Base-by-base conservation (phyloP, 2,113 vertebrate species). In the Gasterosteus aculeatus region DNA sequence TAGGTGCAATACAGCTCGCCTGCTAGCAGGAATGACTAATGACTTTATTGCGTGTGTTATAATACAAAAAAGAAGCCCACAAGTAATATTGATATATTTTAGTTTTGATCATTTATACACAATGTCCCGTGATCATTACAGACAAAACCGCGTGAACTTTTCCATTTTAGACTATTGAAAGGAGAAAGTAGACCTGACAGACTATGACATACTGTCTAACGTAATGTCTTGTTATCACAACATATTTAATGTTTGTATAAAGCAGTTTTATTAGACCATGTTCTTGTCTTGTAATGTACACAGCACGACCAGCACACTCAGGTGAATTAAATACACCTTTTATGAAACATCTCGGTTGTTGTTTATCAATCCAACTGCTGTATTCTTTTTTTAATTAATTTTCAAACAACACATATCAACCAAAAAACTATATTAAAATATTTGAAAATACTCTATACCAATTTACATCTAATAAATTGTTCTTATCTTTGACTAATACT, bases 21-120 rank as follows among this genome's bases (percentile, higher is more conserved):
- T 79, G 58, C 70, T 87, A 47, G 42, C 79, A 44, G 59, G 44
- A 53, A 47, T 59, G 63, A 73, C 58, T 72, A 16, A 63, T 85
- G 84, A 69, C 77, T 83, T 71, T 54, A 60, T 19, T 35, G 15
- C 47, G 60, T 51, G 57, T 26, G 61, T 64, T 74, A n/a, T 22
- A 78, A 35, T 22, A 46, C 31, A 47, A 61, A 51, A 42, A 33
- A 53, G 9, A 1, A 57, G 29, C 14, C 46, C 22, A 14, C 31
- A 18, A 58, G 61, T 72, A 38, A 58, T 68, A n/a, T 44, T 33
- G 2, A 19, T 7, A 60, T 19, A 63, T 16, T 66, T 11, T 49
- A 38, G 22, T 51, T 78, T n/a, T 60, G 51, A 49, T 78, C 51
- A 69, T 73, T 51, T 63, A 65, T 44, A 54, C 62, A 64, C 61